Conservation (phyloP, 2,888 invertebrate genomes). For the Meiosimyza decipiens region DNA sequence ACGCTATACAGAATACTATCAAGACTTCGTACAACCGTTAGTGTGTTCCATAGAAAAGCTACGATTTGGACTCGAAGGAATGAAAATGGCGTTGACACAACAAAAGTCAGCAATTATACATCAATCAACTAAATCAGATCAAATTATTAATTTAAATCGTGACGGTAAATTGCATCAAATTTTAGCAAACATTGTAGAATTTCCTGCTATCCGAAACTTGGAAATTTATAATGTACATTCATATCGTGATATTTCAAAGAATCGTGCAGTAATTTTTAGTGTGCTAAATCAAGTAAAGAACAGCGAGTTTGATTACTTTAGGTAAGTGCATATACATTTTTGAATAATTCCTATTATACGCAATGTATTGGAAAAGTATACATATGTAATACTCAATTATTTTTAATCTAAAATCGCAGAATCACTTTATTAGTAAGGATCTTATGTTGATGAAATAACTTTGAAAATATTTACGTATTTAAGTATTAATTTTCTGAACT, state of each 20-base stretch:
- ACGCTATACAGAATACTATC: constrained; percentile 75
- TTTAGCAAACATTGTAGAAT: constrained; percentile 58
- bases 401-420: too few relatives aligned
- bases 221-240: constrained; percentile 50
- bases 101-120: constrained; percentile 41
- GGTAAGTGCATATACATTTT: constrained; percentile 39
- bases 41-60: constrained; percentile 76
- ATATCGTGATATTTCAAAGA: constrained; percentile 45
- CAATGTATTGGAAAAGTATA: too few relatives aligned
- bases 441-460: too few relatives aligned
- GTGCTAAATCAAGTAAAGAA: constrained; percentile 56
- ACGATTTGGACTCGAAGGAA: constrained; percentile 72
- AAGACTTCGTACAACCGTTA: constrained; percentile 81
- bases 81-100: constrained; percentile 71
- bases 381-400: too few relatives aligned
- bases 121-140: constrained; percentile 25
- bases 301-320: constrained; percentile 59
- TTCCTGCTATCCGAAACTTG: constrained; percentile 56
- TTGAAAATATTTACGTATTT: too few relatives aligned
- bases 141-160: constrained; percentile 48
- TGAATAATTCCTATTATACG: too few relatives aligned
- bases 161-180: constrained; percentile 52
- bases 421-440: too few relatives aligned
- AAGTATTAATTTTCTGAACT: too few relatives aligned
- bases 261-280: constrained; percentile 55